phyloP scores from a whole-genome alignment of 2,113 vertebrate genomes.

The Lepisosteus oculatus region DNA sequence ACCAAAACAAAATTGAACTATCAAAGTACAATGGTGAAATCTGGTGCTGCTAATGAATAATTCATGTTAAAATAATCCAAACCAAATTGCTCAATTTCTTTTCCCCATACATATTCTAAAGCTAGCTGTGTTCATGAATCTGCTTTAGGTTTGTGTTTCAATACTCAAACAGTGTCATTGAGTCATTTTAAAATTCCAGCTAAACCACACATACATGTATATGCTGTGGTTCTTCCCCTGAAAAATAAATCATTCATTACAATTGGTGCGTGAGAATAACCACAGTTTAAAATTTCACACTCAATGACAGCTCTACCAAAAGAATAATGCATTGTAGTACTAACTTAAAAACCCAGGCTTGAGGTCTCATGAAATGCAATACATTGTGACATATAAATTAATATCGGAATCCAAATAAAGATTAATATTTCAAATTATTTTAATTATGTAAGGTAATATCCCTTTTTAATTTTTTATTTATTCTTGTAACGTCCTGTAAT shows the following conservation, averaged over 20 bases:
- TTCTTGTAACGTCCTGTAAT: too few species aligned
- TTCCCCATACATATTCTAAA: too few species aligned
- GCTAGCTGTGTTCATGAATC: too few species aligned
- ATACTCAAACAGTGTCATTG: not conserved
- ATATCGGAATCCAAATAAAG: not conserved
- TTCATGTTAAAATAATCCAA: too few species aligned
- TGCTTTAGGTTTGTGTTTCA: too few species aligned
- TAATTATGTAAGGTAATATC: too few species aligned
- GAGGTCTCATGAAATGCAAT: not conserved
- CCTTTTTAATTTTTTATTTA: too few species aligned
- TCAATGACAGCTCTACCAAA: not conserved
- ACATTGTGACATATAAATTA: not conserved
- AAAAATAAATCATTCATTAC: slow-evolving; percentile 6
- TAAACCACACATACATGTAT: not conserved
- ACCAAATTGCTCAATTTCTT: too few species aligned
- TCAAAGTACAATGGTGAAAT: too few species aligned
- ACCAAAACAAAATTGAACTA: too few species aligned
- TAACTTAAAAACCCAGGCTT: not conserved
- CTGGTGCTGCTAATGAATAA: too few species aligned
- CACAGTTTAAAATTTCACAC: not conserved
- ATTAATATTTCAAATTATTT: not conserved
- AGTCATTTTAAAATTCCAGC: not conserved
- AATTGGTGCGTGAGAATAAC: slow-evolving; percentile 3
- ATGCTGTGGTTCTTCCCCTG: not conserved
- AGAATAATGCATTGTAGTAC: slow-evolving; percentile 2